These are phyloP conservation scores for Pipistrellus nathusii DNA, from an alignment of 2,797 vertebrate genomes.

Conservation along the genomic window DNA sequence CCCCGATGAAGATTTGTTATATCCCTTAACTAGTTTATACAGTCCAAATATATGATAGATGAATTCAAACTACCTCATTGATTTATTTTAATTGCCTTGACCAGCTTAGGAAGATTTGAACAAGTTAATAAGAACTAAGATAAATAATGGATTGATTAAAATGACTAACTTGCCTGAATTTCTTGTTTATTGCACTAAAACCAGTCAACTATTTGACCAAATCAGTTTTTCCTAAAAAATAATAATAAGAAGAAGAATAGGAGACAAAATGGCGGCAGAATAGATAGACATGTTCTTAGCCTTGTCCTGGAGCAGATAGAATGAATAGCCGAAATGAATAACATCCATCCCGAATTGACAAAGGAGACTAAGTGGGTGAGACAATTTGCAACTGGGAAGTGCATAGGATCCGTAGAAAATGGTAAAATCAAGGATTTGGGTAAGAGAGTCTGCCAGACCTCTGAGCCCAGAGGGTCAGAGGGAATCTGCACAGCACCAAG, in stretches of 20 bases:
- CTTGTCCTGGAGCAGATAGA: too few relatives aligned
- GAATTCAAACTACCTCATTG: constrained; percentile 35
- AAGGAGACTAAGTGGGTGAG: too few relatives aligned
- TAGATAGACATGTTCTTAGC: too few relatives aligned
- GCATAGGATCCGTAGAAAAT: too few relatives aligned
- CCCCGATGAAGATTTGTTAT: not conserved
- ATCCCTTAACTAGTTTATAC: not conserved
- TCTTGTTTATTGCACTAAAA: not conserved
- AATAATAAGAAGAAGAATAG: not conserved
- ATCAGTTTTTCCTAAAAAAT: not conserved
- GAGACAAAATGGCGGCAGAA: too few relatives aligned
- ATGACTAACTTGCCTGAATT: constrained; percentile 50
- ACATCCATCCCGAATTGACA: too few relatives aligned
- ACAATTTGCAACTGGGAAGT: too few relatives aligned
- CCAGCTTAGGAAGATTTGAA: constrained; percentile 13
- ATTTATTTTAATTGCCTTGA: constrained; percentile 23
- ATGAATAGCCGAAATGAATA: too few relatives aligned
- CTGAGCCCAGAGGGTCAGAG: too few relatives aligned
- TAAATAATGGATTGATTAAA: constrained; percentile 50
- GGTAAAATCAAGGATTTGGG: too few relatives aligned
- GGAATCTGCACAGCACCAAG: too few relatives aligned
- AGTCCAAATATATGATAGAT: not conserved
- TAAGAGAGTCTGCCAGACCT: too few relatives aligned
- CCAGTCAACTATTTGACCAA: constrained; percentile 13
- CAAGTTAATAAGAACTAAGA: constrained; percentile 40